Evolutionary conservation across 2,113 vertebrate species (phyloP).

Genomic region (Charadrius vociferus): DNA sequence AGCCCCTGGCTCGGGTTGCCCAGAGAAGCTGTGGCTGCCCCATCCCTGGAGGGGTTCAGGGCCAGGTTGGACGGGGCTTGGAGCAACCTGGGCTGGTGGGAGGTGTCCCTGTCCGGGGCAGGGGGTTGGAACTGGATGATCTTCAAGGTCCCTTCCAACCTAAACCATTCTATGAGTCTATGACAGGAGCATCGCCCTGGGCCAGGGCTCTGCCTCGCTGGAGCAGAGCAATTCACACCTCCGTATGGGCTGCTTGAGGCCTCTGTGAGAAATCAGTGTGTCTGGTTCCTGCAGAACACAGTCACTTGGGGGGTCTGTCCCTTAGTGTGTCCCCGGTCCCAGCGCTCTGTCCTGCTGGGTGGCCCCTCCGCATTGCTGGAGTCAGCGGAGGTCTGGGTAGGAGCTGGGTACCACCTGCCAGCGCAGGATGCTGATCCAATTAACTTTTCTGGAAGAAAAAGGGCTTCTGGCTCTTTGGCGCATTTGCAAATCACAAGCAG

Average conservation of each 20-base stretch:
- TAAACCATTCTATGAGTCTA: background rate
- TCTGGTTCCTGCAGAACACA: background rate
- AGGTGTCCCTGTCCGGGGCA: background rate
- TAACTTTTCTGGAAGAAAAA: conserved; percentile 58
- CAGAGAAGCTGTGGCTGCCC: background rate
- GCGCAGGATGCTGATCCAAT: conserved; percentile 29
- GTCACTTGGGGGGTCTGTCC: background rate
- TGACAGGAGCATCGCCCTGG: accelerated
- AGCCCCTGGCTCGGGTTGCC: background rate
- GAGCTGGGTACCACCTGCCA: conserved; percentile 11
- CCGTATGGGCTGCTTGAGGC: accelerated
- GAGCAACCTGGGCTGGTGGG: background rate
- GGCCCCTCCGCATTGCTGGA: background rate
- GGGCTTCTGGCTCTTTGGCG: conserved; percentile 17
- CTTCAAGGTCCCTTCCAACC: background rate
- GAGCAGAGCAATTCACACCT: background rate
- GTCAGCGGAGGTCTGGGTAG: background rate
- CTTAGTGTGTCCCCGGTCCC: accelerated
- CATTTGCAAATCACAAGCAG: conserved; percentile 4
- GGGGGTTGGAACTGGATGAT: background rate
- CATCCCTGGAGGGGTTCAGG: background rate
- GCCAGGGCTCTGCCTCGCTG: background rate
- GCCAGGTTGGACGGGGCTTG: background rate
- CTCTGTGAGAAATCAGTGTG: accelerated
- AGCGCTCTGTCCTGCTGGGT: accelerated